Percentiles rank a stretch among this genome's conserved stretches.
Evolutionary conservation across 2,113 vertebrate species (phyloP).

Genomic region (Lepisosteus osseus): DNA sequence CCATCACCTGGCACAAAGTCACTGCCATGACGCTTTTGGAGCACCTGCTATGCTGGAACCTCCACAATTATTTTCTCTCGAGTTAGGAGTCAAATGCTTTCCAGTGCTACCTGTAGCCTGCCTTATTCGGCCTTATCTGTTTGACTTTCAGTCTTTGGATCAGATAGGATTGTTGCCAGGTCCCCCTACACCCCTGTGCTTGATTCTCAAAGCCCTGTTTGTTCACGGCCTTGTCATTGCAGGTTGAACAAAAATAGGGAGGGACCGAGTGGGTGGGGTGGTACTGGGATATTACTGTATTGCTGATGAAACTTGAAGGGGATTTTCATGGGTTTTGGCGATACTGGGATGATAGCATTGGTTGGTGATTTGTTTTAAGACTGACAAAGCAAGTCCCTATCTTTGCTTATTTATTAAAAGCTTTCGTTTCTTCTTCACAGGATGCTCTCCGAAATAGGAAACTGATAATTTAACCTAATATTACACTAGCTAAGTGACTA

Average conservation of each 20-base stretch:
- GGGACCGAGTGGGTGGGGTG: background rate
- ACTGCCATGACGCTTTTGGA: slow-evolving; percentile 61
- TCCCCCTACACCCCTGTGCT: background rate
- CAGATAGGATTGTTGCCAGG: background rate
- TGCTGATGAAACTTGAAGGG: slow-evolving; percentile 3
- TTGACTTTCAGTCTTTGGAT: slow-evolving; percentile 9
- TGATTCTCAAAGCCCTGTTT: background rate
- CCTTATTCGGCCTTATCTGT: background rate
- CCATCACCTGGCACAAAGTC: slow-evolving; percentile 68
- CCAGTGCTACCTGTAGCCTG: background rate
- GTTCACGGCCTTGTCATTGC: background rate
- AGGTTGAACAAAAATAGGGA: background rate
- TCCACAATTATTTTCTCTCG: background rate
- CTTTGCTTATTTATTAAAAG: too few species aligned
- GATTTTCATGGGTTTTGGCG: background rate
- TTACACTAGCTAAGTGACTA: too few species aligned
- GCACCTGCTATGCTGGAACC: background rate
- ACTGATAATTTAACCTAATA: too few species aligned
- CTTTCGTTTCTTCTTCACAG: too few species aligned
- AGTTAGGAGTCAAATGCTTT: background rate
- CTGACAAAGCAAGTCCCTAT: background rate
- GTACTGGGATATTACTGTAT: background rate
- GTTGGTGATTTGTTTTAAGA: background rate
- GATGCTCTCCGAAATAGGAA: too few species aligned
- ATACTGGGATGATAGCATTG: slow-evolving; percentile 4